These are phyloP conservation scores for Drosophila heteroneura DNA, from an alignment of 2,888 invertebrate genomes.

Conservation along the genomic window DNA sequence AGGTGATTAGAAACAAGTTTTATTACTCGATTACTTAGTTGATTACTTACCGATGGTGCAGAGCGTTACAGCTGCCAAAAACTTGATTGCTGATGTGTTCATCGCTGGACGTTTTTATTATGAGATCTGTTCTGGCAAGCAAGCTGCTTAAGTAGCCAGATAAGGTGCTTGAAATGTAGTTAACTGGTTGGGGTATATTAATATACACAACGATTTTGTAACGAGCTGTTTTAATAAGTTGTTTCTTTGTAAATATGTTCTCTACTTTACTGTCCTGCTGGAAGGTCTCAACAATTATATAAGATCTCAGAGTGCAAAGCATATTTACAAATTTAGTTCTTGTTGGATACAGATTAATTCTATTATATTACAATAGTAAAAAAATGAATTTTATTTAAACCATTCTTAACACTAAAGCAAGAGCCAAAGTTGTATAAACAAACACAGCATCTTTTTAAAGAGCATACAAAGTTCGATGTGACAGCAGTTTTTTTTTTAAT, in stretches of 20 bases:
- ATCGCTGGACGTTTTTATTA: constrained; percentile 31
- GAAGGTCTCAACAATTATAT: background rate
- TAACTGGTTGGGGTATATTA: background rate
- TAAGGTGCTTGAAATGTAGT: constrained; percentile 11
- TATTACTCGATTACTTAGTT: constrained; percentile 1
- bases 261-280: background rate
- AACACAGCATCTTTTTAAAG: background rate
- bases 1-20: constrained; percentile 3
- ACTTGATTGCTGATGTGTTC: constrained; percentile 41
- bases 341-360: background rate
- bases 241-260: background rate
- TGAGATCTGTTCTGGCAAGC: constrained; percentile 20
- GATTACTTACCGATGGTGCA: constrained; percentile 66
- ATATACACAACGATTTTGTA: background rate
- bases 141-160: constrained; percentile 44
- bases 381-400: background rate
- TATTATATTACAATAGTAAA: background rate
- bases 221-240: background rate
- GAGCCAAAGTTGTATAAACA: background rate
- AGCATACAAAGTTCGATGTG: constrained; percentile 12
- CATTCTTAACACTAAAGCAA: background rate
- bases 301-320: background rate
- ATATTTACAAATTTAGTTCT: background rate
- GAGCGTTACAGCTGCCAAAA: constrained; percentile 48
- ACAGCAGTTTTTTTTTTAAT: background rate